Evolutionary conservation across 2,888 invertebrate species (phyloP), one percentile per base, ranked within the genome.

Genomic region (Eupeodes luniger): DNA sequence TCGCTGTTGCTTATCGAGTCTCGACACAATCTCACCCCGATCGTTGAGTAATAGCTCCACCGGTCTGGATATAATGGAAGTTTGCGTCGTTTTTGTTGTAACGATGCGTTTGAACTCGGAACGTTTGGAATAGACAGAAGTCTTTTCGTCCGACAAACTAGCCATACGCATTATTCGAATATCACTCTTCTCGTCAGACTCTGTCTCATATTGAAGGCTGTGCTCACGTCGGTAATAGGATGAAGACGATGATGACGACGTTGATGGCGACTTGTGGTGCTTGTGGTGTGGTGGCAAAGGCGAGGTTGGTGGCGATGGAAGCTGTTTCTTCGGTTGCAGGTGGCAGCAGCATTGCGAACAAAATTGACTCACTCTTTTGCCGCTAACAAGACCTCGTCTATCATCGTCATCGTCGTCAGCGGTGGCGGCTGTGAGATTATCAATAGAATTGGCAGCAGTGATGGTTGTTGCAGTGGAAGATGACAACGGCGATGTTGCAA

Each of bases 301-400:
- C 10, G 76, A 76, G 19, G 82, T 14, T n/a, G 91, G 83, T 55
- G 90, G 85, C 70, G 86, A 86, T 10, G 84, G 83, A 36, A 85
- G 86, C 9, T 91, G 86, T 85, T 36, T 90, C 69, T 74, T 84
- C 74, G 69, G 83, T 86, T 77, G 88, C 59, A 92, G 84, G 76
- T 91, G 91, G 85, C 93, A 93, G 76, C 93, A 93, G 79, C 93
- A 93, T 67, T 92, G 92, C 49, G 92, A 91, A 82, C 93, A 93
- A 40, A 93, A 90, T 88, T 92, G 88, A 79, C 90, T 90, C 5
- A 91, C 85, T 67, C 82, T 86, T 59, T 90, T 89, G 7, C 89
- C 90, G 40, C 80, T 90, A 53, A 90, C 84, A 87, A 90, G 90
- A 82, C 89, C 90, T 85, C 90, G 90, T 70, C 90, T 90, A 80